Evolutionary conservation across 2,797 vertebrate species (phyloP).

Genomic region (Hydrolagus colliei): DNA sequence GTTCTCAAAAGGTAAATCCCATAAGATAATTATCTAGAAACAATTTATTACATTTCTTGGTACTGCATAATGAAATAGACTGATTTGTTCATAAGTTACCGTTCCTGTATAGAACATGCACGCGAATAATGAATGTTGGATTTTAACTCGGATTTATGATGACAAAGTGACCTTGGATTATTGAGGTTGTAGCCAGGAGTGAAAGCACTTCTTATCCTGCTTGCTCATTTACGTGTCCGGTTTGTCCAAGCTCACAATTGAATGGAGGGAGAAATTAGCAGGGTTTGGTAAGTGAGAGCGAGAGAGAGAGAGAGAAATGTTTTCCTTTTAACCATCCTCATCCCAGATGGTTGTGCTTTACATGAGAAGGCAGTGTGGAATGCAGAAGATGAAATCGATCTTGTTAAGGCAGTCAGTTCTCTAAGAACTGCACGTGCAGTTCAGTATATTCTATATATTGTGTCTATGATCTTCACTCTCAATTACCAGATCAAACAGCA

Average conservation of each 20-base stretch:
- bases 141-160: not conserved
- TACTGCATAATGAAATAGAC: not conserved
- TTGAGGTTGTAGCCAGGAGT: not conserved
- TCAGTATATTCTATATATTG: constrained; percentile 9
- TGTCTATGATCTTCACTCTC: not conserved
- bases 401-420: not conserved
- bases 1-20: not conserved
- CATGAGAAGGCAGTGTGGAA: not conserved
- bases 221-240: not conserved
- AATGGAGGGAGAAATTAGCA: not conserved
- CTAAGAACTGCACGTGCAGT: not conserved
- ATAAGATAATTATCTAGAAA: not conserved
- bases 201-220: not conserved
- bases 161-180: not conserved
- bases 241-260: not conserved
- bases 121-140: not conserved
- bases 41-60: not conserved
- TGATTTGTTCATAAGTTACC: no score
- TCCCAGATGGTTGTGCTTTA: not conserved
- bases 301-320: not conserved
- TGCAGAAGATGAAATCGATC: constrained; percentile 16
- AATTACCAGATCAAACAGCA: constrained; percentile 25
- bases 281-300: not conserved
- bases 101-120: not conserved
- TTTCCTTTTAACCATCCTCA: not conserved